These are phyloP conservation scores for Drosophila prostipennis DNA, from an alignment of 2,888 invertebrate genomes.

Conservation along the genomic window DNA sequence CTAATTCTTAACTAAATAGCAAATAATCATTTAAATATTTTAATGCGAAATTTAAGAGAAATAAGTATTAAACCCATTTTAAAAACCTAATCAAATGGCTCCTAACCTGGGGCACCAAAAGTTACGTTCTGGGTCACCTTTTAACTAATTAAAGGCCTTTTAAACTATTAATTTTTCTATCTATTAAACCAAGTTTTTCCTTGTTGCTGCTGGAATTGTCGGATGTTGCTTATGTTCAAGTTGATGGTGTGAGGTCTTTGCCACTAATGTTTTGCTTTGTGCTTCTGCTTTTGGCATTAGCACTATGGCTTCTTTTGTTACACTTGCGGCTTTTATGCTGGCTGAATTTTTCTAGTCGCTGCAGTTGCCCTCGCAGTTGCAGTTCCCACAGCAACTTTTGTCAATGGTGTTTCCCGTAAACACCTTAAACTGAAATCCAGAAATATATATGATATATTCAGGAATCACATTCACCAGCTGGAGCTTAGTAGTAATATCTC, in stretches of 20 bases:
- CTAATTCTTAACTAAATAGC: too few species aligned
- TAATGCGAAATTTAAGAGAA: too few species aligned
- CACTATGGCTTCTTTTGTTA: slow-evolving; percentile 17
- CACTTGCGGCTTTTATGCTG: slow-evolving; percentile 10
- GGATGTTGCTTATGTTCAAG: background rate
- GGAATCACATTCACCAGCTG: background rate
- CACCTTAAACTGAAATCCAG: background rate
- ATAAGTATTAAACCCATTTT: too few species aligned
- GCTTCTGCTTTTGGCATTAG: slow-evolving; percentile 6
- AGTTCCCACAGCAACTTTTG: slow-evolving; percentile 14
- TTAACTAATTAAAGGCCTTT: background rate
- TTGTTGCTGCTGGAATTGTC: too few species aligned
- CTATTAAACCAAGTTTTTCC: too few species aligned
- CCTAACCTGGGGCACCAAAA: background rate
- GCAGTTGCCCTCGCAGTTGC: slow-evolving; percentile 4
- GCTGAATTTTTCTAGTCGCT: slow-evolving; percentile 5
- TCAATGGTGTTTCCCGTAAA: background rate
- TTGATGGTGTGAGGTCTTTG: slow-evolving; percentile 1
- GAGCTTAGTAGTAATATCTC: background rate
- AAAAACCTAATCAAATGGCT: background rate
- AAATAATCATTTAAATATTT: too few species aligned
- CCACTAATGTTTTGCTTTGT: slow-evolving; percentile 9
- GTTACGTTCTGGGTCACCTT: background rate
- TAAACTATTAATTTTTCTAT: too few species aligned
- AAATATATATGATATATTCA: background rate